Conservation (phyloP, 1,140 invertebrate genomes). For the Papilio helenus region DNA sequence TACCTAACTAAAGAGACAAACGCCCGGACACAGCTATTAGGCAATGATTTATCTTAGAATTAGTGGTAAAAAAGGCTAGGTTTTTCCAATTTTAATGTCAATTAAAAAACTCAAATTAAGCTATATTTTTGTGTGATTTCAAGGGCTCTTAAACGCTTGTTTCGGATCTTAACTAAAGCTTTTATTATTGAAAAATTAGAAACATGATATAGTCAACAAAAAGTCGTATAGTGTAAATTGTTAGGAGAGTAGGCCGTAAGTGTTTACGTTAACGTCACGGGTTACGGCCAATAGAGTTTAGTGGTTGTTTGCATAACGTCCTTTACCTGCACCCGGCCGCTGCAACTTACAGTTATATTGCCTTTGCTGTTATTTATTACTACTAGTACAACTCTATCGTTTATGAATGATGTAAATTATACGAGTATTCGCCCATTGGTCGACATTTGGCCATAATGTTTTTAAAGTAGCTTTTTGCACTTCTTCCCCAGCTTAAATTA, state of each 20-base stretch:
- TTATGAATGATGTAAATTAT: not conserved
- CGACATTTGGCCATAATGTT: no score
- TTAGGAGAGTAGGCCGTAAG: conserved; percentile 41
- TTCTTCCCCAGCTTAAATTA: no score
- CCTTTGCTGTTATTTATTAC: conserved; percentile 13
- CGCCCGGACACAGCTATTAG: no score
- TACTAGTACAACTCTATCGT: not conserved
- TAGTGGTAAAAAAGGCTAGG: no score
- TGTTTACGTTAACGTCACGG: conserved; percentile 51
- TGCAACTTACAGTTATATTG: conserved; percentile 44
- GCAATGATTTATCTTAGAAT: no score
- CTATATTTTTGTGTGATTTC: not conserved
- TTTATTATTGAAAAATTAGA: no score
- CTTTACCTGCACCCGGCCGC: conserved; percentile 44
- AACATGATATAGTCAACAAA: not conserved
- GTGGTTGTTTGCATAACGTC: conserved; percentile 58
- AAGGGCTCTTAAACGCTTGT: no score
- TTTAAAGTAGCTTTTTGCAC: no score
- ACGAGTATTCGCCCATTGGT: not conserved
- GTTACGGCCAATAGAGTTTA: conserved; percentile 56
- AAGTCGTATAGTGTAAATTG: conserved; percentile 40
- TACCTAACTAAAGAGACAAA: not conserved
- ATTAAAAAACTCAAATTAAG: not conserved
- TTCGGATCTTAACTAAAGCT: no score
- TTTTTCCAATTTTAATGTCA: no score